phyloP scores from a whole-genome alignment of 2,113 vertebrate species.

The Ochotona princeps region DNA sequence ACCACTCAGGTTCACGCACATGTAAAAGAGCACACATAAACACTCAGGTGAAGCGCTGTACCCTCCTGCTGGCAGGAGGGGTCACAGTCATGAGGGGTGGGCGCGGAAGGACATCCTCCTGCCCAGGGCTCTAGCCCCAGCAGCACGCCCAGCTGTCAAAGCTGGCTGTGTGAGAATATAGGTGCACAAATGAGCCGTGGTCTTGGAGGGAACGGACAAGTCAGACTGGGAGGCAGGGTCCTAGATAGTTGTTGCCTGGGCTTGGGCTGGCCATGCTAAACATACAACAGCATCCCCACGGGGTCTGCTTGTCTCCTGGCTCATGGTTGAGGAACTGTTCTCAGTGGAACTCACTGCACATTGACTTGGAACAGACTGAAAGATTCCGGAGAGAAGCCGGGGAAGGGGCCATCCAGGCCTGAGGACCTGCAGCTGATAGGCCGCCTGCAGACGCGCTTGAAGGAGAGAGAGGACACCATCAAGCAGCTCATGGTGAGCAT shows the following conservation, averaged over 20 bases:
- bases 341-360: background rate
- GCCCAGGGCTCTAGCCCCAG: background rate
- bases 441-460: conserved; percentile 92
- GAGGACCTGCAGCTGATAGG: conserved; percentile 91
- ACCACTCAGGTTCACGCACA: background rate
- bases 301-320: background rate
- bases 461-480: conserved; percentile 93
- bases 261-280: background rate
- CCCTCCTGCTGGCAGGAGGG: rapidly evolving
- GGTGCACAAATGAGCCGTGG: background rate
- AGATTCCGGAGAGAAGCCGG: conserved; percentile 91
- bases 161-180: no score
- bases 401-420: conserved; percentile 87
- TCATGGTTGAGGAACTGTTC: rapidly evolving
- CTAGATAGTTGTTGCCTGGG: background rate
- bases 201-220: background rate
- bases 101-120: background rate
- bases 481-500: conserved; percentile 91
- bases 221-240: background rate
- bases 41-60: background rate
- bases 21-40: background rate
- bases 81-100: no score
- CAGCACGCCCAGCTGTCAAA: background rate
- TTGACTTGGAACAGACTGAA: conserved; percentile 87
- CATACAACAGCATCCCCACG: rapidly evolving